Evolutionary conservation across 2,797 vertebrate species (phyloP), one percentile per base, ranked within the genome.

Genomic region (Chelon labrosus): DNA sequence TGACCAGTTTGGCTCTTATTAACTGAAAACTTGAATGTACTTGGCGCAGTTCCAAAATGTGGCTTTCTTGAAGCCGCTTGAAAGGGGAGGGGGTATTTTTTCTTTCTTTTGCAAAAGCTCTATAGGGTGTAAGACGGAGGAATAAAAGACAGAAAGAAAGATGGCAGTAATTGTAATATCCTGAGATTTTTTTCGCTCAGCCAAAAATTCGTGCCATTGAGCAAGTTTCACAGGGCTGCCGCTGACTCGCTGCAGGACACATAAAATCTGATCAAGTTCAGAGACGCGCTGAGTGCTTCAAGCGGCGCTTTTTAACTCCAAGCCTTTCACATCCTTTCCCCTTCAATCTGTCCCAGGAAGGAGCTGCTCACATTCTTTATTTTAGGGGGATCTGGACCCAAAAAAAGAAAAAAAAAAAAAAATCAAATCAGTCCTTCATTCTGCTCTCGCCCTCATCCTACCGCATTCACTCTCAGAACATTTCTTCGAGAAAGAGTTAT

Each of bases 261-360:
- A 93, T 87, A 96, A 93, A 96, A 96, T 97, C 97, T 97, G 96
- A 97, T 97, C 97, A 97, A 97, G 97, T 97, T 98, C 96, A 98
- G 95, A 97, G 97, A 93, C 95, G 93, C 95, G 92, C 80, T 94
- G 93, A 96, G 95, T 95, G 93, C 95, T 96, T 96, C 95, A 96
- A 97, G 96, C 96, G 94, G 96, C 85, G 95, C 96, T 97, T 97
- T 97, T 92, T 95, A 96, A 96, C 95, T 91, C 92, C 94, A 91
- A 93, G 83, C 90, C 92, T 95, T 96, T 96, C 94, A 95, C 94
- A 93, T 94, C 93, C 92, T 80, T 92, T 80, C 38, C 82, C 90
- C 93, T 93, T 91, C 95, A 94, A 53, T 93, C 95, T 92, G 91
- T 94, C 93, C 92, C 91, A 86, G 94, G 93, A 96, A 95, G 92